These are phyloP conservation scores for Pempheris klunzingeri DNA, from an alignment of 2,797 vertebrate species.

Conservation along the genomic window DNA sequence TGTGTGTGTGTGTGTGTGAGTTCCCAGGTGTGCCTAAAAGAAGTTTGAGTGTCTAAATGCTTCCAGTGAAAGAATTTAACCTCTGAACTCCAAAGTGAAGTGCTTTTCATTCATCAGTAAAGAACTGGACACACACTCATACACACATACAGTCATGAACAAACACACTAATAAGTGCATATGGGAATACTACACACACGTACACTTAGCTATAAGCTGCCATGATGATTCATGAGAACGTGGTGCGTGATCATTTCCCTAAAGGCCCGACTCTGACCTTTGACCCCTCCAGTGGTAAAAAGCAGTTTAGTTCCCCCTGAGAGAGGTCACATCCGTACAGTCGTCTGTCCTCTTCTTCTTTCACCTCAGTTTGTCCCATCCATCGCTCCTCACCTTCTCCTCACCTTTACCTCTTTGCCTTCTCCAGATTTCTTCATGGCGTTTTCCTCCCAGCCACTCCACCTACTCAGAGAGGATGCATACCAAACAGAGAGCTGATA, in stretches of 20 bases:
- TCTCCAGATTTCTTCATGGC: neutral
- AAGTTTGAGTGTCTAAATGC: slow-evolving; percentile 53
- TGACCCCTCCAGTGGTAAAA: slow-evolving; percentile 56
- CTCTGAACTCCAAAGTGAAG: slow-evolving; percentile 53
- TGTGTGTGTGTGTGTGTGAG: neutral
- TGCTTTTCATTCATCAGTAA: slow-evolving; percentile 59
- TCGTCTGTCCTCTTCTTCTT: slow-evolving; percentile 40
- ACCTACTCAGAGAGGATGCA: slow-evolving; percentile 1
- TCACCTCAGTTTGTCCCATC: slow-evolving; percentile 39
- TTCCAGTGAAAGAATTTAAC: slow-evolving; percentile 70
- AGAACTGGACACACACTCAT: slow-evolving; percentile 36
- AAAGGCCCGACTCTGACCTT: slow-evolving; percentile 42
- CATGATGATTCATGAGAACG: slow-evolving; percentile 65
- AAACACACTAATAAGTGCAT: slow-evolving; percentile 45
- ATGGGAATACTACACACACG: slow-evolving; percentile 43
- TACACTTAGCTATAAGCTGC: slow-evolving; percentile 47
- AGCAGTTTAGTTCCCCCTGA: slow-evolving; percentile 39
- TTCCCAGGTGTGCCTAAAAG: slow-evolving; percentile 41
- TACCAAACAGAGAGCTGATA: neutral
- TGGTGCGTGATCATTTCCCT: slow-evolving; percentile 46
- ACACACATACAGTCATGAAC: slow-evolving; percentile 39
- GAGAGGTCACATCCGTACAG: slow-evolving; percentile 46
- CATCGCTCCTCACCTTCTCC: slow-evolving; percentile 44
- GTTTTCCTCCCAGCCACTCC: neutral
- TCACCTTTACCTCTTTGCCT: slow-evolving; percentile 50